phyloP scores from a whole-genome alignment of 2,888 invertebrate genomes.

The Trachelus iudaicus region DNA sequence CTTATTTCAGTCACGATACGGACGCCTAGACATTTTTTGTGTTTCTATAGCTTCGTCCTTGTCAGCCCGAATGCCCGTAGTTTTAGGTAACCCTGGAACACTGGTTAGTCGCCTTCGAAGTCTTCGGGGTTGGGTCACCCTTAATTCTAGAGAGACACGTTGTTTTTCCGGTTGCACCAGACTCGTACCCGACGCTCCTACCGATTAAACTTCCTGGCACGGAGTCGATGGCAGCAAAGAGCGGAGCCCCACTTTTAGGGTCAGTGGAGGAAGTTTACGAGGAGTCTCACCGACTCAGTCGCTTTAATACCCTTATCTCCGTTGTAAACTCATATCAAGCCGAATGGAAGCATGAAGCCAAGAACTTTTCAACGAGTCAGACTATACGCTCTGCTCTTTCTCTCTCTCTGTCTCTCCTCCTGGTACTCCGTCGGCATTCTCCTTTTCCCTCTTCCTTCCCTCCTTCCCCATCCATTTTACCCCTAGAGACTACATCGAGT shows the following conservation, averaged over 20 bases:
- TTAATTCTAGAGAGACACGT: not conserved
- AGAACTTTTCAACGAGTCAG: constrained; percentile 33
- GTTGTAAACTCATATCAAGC: constrained; percentile 51
- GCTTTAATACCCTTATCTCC: constrained; percentile 49
- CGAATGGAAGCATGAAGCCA: constrained; percentile 3
- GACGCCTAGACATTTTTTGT: not conserved
- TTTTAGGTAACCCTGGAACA: not conserved
- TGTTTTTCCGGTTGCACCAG: not conserved
- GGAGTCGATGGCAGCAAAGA: constrained; percentile 57
- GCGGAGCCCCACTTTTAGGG: constrained; percentile 29
- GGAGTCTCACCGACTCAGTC: constrained; percentile 29
- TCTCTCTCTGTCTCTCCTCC: not conserved
- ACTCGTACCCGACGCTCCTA: constrained; percentile 34
- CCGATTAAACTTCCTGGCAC: constrained; percentile 57
- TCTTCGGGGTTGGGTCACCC: not conserved
- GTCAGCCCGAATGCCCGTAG: not conserved
- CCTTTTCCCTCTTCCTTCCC: not conserved
- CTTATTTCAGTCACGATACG: not conserved
- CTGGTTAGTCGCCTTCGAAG: not conserved
- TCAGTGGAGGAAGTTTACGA: constrained; percentile 42
- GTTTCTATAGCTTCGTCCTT: not conserved
- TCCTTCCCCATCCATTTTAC: not conserved
- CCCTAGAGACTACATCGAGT: not conserved
- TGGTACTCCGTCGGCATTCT: not conserved
- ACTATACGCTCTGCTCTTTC: constrained; percentile 15